These are phyloP conservation scores for Hemitrygon akajei DNA, from an alignment of 2,797 vertebrate genomes.

Conservation along the genomic window DNA sequence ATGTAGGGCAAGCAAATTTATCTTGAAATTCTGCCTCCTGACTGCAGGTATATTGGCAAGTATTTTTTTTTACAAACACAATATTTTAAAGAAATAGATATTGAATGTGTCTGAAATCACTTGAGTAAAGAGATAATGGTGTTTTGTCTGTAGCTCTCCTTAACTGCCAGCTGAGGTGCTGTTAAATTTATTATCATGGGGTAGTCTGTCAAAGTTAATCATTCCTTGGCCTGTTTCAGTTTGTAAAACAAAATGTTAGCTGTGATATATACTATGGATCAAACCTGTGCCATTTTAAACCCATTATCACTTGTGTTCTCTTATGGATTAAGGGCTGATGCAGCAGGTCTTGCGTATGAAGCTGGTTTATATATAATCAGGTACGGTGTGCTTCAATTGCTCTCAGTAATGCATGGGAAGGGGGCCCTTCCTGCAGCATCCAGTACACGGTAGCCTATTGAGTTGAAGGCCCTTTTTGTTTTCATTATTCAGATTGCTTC, in stretches of 20 bases:
- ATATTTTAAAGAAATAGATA: not conserved
- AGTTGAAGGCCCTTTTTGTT: slow-evolving; percentile 32
- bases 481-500: slow-evolving; percentile 18
- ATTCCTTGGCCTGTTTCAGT: slow-evolving; percentile 12
- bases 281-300: slow-evolving; percentile 34
- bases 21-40: not conserved
- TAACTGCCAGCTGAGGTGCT: not conserved
- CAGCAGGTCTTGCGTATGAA: slow-evolving; percentile 36
- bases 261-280: slow-evolving; percentile 22
- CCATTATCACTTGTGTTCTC: slow-evolving; percentile 32
- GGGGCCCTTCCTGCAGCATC: slow-evolving; percentile 30
- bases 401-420: slow-evolving; percentile 36
- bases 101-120: not conserved
- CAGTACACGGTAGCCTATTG: slow-evolving; percentile 14
- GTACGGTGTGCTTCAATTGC: slow-evolving; percentile 35
- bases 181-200: not conserved
- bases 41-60: not conserved
- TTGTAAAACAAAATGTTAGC: not conserved
- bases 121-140: not conserved
- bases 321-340: slow-evolving; percentile 38
- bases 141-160: not conserved
- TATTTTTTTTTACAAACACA: not conserved
- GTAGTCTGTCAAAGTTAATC: not conserved
- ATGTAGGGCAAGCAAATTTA: not conserved
- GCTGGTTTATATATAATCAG: slow-evolving; percentile 37